These are phyloP conservation scores for Polydrusus tereticollis DNA, from an alignment of 2,888 invertebrate species.

Conservation along the genomic window DNA sequence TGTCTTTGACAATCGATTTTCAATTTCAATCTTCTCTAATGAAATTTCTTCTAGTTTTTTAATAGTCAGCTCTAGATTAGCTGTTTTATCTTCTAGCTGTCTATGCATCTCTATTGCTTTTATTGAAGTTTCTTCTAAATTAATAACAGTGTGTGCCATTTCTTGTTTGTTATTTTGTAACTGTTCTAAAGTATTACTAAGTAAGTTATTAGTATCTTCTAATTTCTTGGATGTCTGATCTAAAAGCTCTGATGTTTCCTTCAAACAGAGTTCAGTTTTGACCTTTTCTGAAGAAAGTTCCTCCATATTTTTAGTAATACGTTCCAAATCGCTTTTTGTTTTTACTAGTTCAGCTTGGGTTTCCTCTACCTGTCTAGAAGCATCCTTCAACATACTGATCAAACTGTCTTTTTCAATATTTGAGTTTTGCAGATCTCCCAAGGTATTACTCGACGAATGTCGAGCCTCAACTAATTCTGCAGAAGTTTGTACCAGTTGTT, in stretches of 20 bases:
- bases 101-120: not conserved
- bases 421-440: not conserved
- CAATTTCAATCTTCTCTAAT: not conserved
- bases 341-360: not conserved
- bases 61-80: not conserved
- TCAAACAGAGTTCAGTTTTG: not conserved
- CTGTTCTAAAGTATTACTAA: not conserved
- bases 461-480: not conserved
- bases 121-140: not conserved
- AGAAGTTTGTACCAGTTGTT: no score
- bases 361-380: not conserved
- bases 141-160: not conserved
- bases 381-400: not conserved
- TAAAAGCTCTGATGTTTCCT: not conserved
- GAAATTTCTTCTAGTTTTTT: not conserved
- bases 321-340: not conserved
- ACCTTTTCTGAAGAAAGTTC: not conserved
- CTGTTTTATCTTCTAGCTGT: not conserved
- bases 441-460: not conserved
- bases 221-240: conserved; percentile 3
- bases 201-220: not conserved
- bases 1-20: not conserved
- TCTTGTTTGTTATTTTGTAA: not conserved
- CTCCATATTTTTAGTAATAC: not conserved
- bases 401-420: not conserved